Conservation (phyloP, 2,797 vertebrate genomes). For the Numenius phaeopus region DNA sequence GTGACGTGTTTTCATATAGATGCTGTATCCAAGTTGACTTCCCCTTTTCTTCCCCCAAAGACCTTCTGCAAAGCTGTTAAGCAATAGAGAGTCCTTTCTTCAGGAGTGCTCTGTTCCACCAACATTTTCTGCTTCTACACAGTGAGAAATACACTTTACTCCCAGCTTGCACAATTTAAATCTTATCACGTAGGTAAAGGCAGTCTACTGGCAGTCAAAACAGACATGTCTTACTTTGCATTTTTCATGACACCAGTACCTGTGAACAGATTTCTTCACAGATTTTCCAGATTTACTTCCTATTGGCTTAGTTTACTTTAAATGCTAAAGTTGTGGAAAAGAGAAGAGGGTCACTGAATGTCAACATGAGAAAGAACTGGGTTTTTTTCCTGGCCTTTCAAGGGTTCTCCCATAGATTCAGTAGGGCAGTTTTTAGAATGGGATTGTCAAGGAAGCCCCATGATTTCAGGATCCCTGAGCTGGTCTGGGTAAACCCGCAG, state of each 20-base stretch:
- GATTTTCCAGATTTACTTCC: constrained; percentile 63
- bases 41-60: not conserved
- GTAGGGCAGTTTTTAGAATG: not conserved
- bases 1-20: not conserved
- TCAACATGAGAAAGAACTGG: not conserved
- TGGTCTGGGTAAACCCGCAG: not conserved
- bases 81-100: not conserved
- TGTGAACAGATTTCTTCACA: constrained; percentile 68
- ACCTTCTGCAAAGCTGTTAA: not conserved
- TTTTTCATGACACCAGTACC: constrained; percentile 64
- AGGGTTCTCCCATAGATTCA: not conserved
- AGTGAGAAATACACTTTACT: constrained; percentile 37
- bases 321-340: not conserved
- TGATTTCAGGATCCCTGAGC: not conserved
- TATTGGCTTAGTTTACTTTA: constrained; percentile 33
- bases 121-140: constrained; percentile 15
- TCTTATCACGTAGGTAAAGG: constrained; percentile 64
- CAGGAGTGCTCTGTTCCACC: not conserved
- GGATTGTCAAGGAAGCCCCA: not conserved
- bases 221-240: constrained; percentile 65
- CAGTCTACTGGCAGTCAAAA: constrained; percentile 68
- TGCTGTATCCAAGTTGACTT: not conserved
- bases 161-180: constrained; percentile 54
- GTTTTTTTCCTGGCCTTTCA: not conserved
- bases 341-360: not conserved